Evolutionary conservation across 2,888 invertebrate genomes (phyloP).

Genomic region (Drosophila macrospina): DNA sequence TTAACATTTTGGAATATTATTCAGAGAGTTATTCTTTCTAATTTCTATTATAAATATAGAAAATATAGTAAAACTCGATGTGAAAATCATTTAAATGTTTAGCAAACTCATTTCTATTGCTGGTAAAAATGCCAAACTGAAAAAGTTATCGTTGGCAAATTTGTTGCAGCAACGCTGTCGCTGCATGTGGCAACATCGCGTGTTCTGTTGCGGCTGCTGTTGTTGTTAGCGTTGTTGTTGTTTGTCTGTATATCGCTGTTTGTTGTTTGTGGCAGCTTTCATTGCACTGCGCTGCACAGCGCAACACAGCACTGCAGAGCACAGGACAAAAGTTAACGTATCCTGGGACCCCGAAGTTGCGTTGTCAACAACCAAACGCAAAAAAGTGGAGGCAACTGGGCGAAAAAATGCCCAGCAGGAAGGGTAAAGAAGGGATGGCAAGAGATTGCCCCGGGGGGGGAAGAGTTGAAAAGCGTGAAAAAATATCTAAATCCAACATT

Average conservation of each 20-base stretch:
- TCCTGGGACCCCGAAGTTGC: constrained; percentile 77
- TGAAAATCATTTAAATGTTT: constrained; percentile 40
- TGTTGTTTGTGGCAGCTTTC: constrained; percentile 76
- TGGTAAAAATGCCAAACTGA: constrained; percentile 30
- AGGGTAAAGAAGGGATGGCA: neutral
- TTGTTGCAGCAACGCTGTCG: constrained; percentile 28
- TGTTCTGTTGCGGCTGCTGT: constrained; percentile 2
- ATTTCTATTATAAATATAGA: neutral
- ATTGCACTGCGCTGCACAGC: constrained; percentile 62
- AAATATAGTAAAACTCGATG: constrained; percentile 15
- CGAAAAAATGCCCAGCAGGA: constrained; percentile 57
- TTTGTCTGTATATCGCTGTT: constrained; percentile 63
- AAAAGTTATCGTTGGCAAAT: constrained; percentile 36
- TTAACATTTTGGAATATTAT: too few relatives aligned
- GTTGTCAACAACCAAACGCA: constrained; percentile 74
- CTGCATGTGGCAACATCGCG: constrained; percentile 28
- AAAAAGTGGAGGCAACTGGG: constrained; percentile 57
- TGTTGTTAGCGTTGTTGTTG: constrained; percentile 33
- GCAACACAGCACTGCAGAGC: constrained; percentile 40
- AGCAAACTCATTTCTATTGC: constrained; percentile 38
- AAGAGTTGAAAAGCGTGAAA: constrained; percentile 71
- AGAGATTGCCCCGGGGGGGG: neutral
- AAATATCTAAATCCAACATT: constrained; percentile 83
- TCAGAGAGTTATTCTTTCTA: too few relatives aligned
- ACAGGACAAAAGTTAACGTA: constrained; percentile 76